Percentiles rank a stretch among this genome's conserved stretches.
phyloP scores from a whole-genome alignment of 2,888 invertebrate genomes.

The Synergus itoensis region DNA sequence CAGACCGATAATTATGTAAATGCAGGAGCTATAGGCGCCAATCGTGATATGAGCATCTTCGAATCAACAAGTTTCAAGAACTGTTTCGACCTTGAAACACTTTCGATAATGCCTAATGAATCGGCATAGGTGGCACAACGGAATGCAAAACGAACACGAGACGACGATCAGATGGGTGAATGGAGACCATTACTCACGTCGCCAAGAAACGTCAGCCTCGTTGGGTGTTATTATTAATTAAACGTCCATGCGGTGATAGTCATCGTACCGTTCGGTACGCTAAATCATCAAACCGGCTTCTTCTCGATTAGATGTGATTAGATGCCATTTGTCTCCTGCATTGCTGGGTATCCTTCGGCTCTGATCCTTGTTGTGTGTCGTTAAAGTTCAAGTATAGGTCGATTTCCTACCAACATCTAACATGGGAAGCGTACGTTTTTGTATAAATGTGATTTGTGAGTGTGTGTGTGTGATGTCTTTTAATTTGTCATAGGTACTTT shows the following conservation, averaged over 20 bases:
- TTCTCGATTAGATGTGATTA: slow-evolving; percentile 68
- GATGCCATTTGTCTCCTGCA: slow-evolving; percentile 68
- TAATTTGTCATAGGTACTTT: neutral
- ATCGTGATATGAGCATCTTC: slow-evolving; percentile 22
- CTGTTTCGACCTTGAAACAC: slow-evolving; percentile 55
- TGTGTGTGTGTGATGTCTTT: neutral
- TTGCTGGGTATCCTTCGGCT: slow-evolving; percentile 60
- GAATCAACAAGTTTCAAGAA: slow-evolving; percentile 21
- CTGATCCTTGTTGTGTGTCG: slow-evolving; percentile 45
- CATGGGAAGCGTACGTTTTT: neutral
- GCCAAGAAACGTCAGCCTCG: slow-evolving; percentile 67
- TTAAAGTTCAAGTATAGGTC: slow-evolving; percentile 5
- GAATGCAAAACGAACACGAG: slow-evolving; percentile 61
- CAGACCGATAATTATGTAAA: slow-evolving; percentile 35
- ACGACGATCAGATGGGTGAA: slow-evolving; percentile 67
- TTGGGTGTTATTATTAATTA: slow-evolving; percentile 72
- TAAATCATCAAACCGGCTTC: slow-evolving; percentile 58
- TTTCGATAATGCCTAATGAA: slow-evolving; percentile 60
- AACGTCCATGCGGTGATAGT: slow-evolving; percentile 70
- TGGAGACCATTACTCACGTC: slow-evolving; percentile 69
- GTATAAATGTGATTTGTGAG: neutral
- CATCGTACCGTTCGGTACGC: slow-evolving; percentile 61
- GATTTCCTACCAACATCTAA: neutral
- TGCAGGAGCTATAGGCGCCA: slow-evolving; percentile 14
- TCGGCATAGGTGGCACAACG: slow-evolving; percentile 59